phyloP scores from a whole-genome alignment of 2,797 vertebrate genomes.

The Rhinella marina region DNA sequence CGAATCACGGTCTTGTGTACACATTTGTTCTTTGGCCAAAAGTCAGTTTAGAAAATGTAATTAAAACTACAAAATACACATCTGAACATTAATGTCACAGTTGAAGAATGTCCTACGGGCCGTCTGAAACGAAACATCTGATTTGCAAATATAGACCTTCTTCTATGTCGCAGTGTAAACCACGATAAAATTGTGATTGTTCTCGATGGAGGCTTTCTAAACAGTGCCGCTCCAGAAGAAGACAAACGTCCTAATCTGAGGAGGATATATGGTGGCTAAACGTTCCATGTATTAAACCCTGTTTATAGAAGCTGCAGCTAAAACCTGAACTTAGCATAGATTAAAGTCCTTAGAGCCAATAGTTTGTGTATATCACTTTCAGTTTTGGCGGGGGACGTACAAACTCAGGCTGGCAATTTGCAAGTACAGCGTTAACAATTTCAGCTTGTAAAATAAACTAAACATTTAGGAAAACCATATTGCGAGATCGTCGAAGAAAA shows the following conservation, averaged over 20 bases:
- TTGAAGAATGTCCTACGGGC: slow-evolving; percentile 8
- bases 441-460: slow-evolving; percentile 74
- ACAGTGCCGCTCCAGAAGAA: slow-evolving; percentile 14
- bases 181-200: slow-evolving; percentile 43
- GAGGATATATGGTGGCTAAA: slow-evolving; percentile 50
- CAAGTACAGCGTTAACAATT: slow-evolving; percentile 76
- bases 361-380: slow-evolving; percentile 78
- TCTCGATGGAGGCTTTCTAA: slow-evolving; percentile 31
- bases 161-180: slow-evolving; percentile 32
- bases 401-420: slow-evolving; percentile 75
- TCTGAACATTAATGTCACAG: slow-evolving; percentile 56
- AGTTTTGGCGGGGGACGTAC: slow-evolving; percentile 69
- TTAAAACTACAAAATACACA: slow-evolving; percentile 51
- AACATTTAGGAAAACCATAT: slow-evolving; percentile 63
- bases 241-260: slow-evolving; percentile 21
- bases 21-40: slow-evolving; percentile 36
- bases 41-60: slow-evolving; percentile 42
- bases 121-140: slow-evolving; percentile 51
- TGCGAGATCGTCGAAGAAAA: background rate
- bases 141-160: slow-evolving; percentile 36
- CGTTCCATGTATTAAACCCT: slow-evolving; percentile 49
- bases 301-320: slow-evolving; percentile 64
- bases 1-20: slow-evolving; percentile 30
- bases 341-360: slow-evolving; percentile 67
- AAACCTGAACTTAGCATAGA: slow-evolving; percentile 68